A percentile compares a stretch with the other conserved stretches of the same genome.
These are phyloP conservation scores for Entomobrya proxima DNA, from an alignment of 2,888 invertebrate genomes.

Conservation along the genomic window DNA sequence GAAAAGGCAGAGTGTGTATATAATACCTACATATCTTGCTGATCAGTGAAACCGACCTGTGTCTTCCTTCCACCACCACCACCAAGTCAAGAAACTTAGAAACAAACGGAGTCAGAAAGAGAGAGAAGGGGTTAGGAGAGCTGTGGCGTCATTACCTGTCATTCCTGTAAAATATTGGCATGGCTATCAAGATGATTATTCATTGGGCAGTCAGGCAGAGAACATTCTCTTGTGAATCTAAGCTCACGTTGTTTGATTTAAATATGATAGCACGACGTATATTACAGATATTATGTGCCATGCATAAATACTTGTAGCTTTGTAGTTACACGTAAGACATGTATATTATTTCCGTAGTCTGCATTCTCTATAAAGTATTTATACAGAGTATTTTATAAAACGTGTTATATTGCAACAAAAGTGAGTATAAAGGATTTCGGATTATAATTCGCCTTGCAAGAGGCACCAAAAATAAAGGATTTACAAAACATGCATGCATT, in stretches of 20 bases:
- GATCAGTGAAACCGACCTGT: conserved; percentile 58
- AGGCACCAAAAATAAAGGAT: too few relatives aligned
- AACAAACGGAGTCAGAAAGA: too few relatives aligned
- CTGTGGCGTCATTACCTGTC: conserved; percentile 69
- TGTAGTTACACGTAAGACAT: background rate
- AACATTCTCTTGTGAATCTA: conserved; percentile 57
- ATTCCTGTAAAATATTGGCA: conserved; percentile 69
- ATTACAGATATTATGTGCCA: background rate
- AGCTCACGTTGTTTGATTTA: conserved; percentile 67
- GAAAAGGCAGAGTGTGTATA: conserved; percentile 50
- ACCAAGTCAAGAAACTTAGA: conserved; percentile 47
- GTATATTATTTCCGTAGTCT: too few relatives aligned
- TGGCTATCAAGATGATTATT: conserved; percentile 69
- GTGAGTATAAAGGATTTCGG: too few relatives aligned
- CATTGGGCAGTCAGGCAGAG: conserved; percentile 66
- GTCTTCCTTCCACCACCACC: conserved; percentile 39
- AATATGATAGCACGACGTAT: conserved; percentile 48
- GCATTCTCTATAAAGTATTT: too few relatives aligned
- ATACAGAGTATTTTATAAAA: too few relatives aligned
- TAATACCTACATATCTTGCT: conserved; percentile 50
- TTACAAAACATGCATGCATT: too few relatives aligned
- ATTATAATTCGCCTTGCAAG: too few relatives aligned
- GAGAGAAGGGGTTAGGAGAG: conserved; percentile 47
- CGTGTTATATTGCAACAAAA: too few relatives aligned
- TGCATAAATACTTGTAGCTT: background rate